A percentile compares a stretch with the other conserved stretches of the same genome.
Evolutionary conservation across 2,113 vertebrate species (phyloP).

Genomic region (Egretta garzetta): DNA sequence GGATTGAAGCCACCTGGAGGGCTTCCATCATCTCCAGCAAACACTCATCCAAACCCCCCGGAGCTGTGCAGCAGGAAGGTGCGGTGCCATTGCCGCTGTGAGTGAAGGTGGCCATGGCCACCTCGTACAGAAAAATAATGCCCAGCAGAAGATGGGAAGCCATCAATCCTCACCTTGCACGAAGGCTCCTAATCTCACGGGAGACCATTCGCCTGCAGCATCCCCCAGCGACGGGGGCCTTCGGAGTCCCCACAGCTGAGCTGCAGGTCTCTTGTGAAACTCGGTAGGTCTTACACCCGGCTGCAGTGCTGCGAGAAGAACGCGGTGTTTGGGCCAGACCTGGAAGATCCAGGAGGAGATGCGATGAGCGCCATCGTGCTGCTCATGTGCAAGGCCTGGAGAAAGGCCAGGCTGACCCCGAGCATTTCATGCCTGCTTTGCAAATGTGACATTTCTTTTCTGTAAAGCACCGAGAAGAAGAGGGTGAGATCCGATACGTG

Average conservation of each 20-base stretch:
- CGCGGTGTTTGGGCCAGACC: not conserved
- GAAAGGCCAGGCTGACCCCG: not conserved
- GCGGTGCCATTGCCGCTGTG: fast-evolving
- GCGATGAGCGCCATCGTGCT: fast-evolving
- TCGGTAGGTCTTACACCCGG: fast-evolving
- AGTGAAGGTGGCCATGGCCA: not conserved
- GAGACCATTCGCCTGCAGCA: fast-evolving
- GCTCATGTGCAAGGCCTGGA: not conserved
- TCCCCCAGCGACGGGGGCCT: not conserved
- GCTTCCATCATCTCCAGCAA: not conserved
- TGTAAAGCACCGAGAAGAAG: not conserved
- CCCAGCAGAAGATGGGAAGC: not conserved
- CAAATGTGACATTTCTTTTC: not conserved
- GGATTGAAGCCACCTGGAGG: not conserved
- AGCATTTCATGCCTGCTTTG: not conserved
- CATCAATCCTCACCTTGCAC: not conserved
- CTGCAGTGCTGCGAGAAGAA: not conserved
- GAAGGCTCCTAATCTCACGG: not conserved
- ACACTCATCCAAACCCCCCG: not conserved
- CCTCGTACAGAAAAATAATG: not conserved
- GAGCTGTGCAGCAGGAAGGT: not conserved
- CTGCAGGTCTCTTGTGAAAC: not conserved
- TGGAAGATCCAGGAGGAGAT: not conserved
- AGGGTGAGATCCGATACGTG: fast-evolving
- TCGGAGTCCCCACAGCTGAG: not conserved